Evolutionary conservation across 2,113 vertebrate genomes (phyloP).

Genomic region (Oncorhynchus keta): DNA sequence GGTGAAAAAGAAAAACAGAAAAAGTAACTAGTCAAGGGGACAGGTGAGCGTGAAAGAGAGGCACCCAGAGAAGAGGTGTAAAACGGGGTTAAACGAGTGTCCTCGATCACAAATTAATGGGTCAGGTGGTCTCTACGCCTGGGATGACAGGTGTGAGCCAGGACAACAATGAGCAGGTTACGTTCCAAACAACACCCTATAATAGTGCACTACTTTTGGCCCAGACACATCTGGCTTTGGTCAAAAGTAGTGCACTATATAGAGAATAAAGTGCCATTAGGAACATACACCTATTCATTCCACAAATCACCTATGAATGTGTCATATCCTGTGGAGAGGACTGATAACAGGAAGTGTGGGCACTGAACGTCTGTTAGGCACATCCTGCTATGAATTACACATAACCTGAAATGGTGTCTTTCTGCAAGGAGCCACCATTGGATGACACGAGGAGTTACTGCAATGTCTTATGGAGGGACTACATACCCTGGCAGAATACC

Average conservation of each 20-base stretch:
- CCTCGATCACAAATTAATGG: background rate
- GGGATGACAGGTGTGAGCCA: background rate
- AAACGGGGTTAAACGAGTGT: background rate
- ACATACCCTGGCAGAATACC: too few species aligned
- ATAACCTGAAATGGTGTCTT: background rate
- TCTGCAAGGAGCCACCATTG: too few species aligned
- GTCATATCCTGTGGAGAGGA: background rate
- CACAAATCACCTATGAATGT: background rate
- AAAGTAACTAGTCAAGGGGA: conserved; percentile 7
- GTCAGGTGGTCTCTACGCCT: background rate
- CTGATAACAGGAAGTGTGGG: background rate
- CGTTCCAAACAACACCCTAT: too few species aligned
- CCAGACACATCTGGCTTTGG: too few species aligned
- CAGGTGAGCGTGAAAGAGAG: conserved; percentile 7
- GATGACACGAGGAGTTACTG: too few species aligned
- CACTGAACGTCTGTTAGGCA: background rate
- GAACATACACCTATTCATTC: background rate
- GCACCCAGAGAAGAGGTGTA: background rate
- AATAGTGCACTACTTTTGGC: too few species aligned
- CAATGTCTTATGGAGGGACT: too few species aligned
- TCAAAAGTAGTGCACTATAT: too few species aligned
- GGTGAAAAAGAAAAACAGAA: background rate
- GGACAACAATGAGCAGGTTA: too few species aligned
- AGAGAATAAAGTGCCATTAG: background rate
- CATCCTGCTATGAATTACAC: background rate